These are phyloP conservation scores for Boloria euphrosyne DNA, from an alignment of 2,888 invertebrate genomes.

Conservation along the genomic window DNA sequence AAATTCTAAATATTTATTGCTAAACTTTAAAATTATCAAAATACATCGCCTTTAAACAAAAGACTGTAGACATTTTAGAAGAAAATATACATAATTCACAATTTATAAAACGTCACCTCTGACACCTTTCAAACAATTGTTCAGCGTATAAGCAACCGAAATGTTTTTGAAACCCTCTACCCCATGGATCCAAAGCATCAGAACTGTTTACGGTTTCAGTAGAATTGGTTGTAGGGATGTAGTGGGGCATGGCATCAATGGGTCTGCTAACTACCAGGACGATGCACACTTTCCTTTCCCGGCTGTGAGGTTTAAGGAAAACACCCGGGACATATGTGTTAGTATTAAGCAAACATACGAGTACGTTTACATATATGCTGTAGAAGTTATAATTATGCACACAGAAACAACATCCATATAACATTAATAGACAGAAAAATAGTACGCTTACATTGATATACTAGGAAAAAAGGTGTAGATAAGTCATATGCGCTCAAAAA, in stretches of 20 bases:
- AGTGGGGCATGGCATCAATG: slow-evolving; percentile 85
- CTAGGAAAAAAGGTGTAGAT: too few species aligned
- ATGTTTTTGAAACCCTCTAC: slow-evolving; percentile 11
- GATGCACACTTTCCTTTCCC: slow-evolving; percentile 83
- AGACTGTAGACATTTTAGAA: too few species aligned
- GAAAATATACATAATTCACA: neutral
- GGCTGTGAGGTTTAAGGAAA: slow-evolving; percentile 84
- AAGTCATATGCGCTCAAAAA: too few species aligned
- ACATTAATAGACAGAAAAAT: too few species aligned
- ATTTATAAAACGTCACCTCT: neutral
- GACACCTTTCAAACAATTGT: neutral
- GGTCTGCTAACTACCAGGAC: slow-evolving; percentile 82
- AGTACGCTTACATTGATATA: too few species aligned
- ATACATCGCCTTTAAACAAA: too few species aligned
- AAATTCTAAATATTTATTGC: too few species aligned
- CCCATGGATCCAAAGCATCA: slow-evolving; percentile 36
- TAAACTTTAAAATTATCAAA: too few species aligned
- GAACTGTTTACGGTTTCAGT: slow-evolving; percentile 55
- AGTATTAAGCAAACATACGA: slow-evolving; percentile 40
- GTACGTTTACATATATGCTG: too few species aligned
- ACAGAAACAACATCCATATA: too few species aligned
- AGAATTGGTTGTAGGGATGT: slow-evolving; percentile 84
- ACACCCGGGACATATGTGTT: slow-evolving; percentile 82
- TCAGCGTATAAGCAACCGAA: neutral
- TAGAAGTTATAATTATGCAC: too few species aligned